Evolutionary conservation across 2,888 invertebrate species (phyloP).

Genomic region (Chrysolina haemoptera): DNA sequence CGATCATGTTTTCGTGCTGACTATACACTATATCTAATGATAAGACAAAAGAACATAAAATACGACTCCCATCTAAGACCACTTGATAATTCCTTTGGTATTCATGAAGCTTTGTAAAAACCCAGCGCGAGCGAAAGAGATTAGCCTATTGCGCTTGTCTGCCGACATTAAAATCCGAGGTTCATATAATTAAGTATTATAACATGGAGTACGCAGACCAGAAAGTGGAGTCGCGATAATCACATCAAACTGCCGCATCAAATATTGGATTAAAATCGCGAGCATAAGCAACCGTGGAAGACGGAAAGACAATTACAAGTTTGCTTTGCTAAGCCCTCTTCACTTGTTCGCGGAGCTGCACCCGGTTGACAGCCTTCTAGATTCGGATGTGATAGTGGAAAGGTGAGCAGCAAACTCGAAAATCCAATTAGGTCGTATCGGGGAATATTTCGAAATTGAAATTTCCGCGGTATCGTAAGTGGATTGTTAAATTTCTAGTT

Average conservation of each 20-base stretch:
- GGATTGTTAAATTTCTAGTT: slow-evolving; percentile 1
- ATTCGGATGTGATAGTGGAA: slow-evolving; percentile 13
- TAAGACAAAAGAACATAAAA: too few relatives aligned
- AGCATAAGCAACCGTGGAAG: slow-evolving; percentile 44
- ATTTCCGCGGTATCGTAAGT: slow-evolving; percentile 3
- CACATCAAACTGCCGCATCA: slow-evolving; percentile 57
- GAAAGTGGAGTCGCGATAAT: slow-evolving; percentile 55
- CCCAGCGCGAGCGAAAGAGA: neutral
- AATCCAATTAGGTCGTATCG: slow-evolving; percentile 16
- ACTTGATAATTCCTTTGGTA: neutral
- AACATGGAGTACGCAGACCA: slow-evolving; percentile 54
- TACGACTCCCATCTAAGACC: too few relatives aligned
- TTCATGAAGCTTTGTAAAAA: neutral
- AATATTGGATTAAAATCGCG: slow-evolving; percentile 55
- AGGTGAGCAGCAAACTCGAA: slow-evolving; percentile 22
- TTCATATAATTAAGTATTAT: slow-evolving; percentile 57
- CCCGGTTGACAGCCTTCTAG: slow-evolving; percentile 20
- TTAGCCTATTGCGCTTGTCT: slow-evolving; percentile 42
- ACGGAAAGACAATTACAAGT: slow-evolving; percentile 47
- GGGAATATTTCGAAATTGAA: slow-evolving; percentile 15
- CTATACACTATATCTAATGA: too few relatives aligned
- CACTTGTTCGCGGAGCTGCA: slow-evolving; percentile 20
- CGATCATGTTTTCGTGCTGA: too few relatives aligned
- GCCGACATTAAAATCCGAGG: slow-evolving; percentile 54
- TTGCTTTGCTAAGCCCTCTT: slow-evolving; percentile 37